Percentiles rank a stretch among this genome's conserved stretches.
These are phyloP conservation scores for Aplysia californica DNA, from an alignment of 1,140 invertebrate species.

Conservation along the genomic window DNA sequence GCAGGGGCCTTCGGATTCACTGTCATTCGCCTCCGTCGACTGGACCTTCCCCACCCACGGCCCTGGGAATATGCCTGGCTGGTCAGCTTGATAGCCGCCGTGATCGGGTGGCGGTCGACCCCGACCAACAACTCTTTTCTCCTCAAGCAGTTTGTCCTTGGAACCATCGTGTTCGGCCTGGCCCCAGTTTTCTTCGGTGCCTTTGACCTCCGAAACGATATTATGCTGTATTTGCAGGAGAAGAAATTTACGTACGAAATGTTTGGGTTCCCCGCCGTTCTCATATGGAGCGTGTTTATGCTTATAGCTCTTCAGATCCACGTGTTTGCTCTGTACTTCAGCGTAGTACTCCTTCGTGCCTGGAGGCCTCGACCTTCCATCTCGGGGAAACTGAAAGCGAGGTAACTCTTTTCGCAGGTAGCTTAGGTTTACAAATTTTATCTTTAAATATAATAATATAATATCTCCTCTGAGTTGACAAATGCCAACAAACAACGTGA, in stretches of 20 bases:
- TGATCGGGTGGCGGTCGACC: constrained; percentile 87
- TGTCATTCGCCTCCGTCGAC: constrained; percentile 38
- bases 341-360: constrained; percentile 84
- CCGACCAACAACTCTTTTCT: constrained; percentile 83
- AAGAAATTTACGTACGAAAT: constrained; percentile 72
- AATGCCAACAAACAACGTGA: no score
- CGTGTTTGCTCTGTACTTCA: constrained; percentile 89
- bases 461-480: neutral
- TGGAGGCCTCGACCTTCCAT: constrained; percentile 76
- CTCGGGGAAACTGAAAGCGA: constrained; percentile 36
- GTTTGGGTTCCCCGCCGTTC: constrained; percentile 85
- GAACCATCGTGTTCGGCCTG: constrained; percentile 82
- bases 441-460: neutral
- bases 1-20: constrained; percentile 45
- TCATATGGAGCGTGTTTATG: constrained; percentile 95
- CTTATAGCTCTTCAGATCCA: constrained; percentile 91
- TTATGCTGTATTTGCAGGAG: constrained; percentile 81
- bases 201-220: constrained; percentile 84
- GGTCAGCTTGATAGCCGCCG: constrained; percentile 84
- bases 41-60: constrained; percentile 50
- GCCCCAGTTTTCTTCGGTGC: constrained; percentile 85
- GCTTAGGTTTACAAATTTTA: neutral
- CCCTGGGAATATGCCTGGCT: constrained; percentile 96
- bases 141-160: constrained; percentile 85
- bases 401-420: no score